Evolutionary conservation across 2,797 vertebrate genomes (phyloP), one percentile per base, ranked within the genome.

Genomic region (Taeniopygia guttata): DNA sequence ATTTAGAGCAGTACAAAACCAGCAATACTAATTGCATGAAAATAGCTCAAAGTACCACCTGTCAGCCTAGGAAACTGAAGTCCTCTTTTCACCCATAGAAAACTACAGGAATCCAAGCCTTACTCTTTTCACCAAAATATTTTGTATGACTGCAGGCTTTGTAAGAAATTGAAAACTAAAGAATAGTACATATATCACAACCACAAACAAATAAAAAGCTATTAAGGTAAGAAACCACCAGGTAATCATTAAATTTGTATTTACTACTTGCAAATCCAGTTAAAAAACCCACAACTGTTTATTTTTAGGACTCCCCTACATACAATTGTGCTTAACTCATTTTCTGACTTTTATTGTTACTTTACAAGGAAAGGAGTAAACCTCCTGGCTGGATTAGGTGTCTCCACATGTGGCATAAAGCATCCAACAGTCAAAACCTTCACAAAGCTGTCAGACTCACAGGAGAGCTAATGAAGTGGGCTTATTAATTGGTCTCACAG

Each of bases 341-440:
- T 67, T 83, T 84, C 48, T 83, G n/a, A 85, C 79, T 77, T 76
- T 45, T 66, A 60, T 30, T 93, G 93, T 93, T 90, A 90, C 74
- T 94, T 93, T 86, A 78, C 86, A 95, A 40, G 30, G 54, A 62
- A 94, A 85, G 10, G 42, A 76, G 14, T 46, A 89, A 95, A 87
- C 27, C 38, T 70, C 60, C 56, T 26, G 48, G 63, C 32, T 59
- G 60, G 64, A 79, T 59, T 11, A 70, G 25, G 42, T 18, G 42
- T 74, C 29, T 90, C 90, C 87, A 56, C 36, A 59, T 34, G 26
- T 67, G 16, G 68, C 29, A 87, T 1, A 43, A 60, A 51, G 14
- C 25, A 55, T 10, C 42, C 42, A 27, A n/a, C 7, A 82, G 49
- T 8, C 49, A 81, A 48, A 91, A 60, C 36, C 34, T 46, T 72